Conservation (phyloP, 1,140 invertebrate genomes). For the Linepithema humile region DNA sequence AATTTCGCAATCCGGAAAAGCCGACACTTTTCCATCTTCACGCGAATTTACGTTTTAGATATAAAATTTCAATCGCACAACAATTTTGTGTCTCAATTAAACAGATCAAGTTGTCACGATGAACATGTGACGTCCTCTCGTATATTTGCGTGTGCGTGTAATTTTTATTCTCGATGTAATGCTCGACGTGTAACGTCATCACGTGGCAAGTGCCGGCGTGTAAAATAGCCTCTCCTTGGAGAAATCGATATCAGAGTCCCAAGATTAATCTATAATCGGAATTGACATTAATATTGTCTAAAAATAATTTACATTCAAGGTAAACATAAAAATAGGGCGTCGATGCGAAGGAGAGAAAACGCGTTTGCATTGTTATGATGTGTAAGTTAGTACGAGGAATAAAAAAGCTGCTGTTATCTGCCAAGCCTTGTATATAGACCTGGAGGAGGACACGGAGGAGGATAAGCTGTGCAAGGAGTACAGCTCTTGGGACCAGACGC, state of each 20-base stretch:
- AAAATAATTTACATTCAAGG: slow-evolving; percentile 47
- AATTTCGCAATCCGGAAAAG: not conserved
- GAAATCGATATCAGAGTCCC: too few species aligned
- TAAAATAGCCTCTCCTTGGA: too few species aligned
- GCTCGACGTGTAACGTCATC: not conserved
- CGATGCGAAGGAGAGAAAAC: not conserved
- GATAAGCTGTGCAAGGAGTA: slow-evolving; percentile 80
- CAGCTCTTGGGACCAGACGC: slow-evolving; percentile 89
- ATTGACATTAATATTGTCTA: slow-evolving; percentile 47
- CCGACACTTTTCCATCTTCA: not conserved
- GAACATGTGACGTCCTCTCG: not conserved
- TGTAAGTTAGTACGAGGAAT: not conserved
- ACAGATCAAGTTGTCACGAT: not conserved
- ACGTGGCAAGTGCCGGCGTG: not conserved
- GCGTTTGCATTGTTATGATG: not conserved
- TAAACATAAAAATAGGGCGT: slow-evolving; percentile 40
- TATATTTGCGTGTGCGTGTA: not conserved
- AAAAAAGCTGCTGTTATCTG: slow-evolving; percentile 51
- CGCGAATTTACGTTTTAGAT: not conserved
- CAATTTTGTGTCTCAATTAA: not conserved
- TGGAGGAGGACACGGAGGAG: slow-evolving; percentile 84
- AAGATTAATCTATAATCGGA: not conserved
- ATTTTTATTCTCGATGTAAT: not conserved
- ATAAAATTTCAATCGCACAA: not conserved
- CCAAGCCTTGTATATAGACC: slow-evolving; percentile 86